Conservation (phyloP, 1,140 invertebrate genomes). For the Drosophila pachea region DNA sequence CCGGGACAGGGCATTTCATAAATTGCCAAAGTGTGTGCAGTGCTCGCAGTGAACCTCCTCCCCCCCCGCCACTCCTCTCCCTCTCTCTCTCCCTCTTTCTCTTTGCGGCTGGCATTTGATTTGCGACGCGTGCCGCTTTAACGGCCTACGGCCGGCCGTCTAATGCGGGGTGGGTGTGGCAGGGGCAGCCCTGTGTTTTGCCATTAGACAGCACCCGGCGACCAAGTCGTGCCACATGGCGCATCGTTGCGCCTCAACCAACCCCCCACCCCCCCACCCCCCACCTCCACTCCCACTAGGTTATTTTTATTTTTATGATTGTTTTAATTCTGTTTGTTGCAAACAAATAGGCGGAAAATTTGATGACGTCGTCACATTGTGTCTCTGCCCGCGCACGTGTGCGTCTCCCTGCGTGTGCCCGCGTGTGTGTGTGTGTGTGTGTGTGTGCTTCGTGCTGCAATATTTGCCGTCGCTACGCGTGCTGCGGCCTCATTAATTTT, state of each 20-base stretch:
- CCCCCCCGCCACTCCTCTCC: background rate
- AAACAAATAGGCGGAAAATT: constrained; percentile 75
- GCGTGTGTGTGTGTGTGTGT: constrained; percentile 6
- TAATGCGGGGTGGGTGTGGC: background rate
- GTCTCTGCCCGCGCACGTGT: no score
- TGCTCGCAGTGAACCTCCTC: constrained; percentile 27
- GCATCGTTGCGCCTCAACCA: background rate
- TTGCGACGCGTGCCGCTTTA: constrained; percentile 71
- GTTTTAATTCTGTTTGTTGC: constrained; percentile 74
- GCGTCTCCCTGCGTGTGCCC: no score
- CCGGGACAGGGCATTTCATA: constrained; percentile 23
- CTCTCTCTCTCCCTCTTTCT: constrained; percentile 5
- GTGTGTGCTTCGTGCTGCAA: constrained; percentile 40
- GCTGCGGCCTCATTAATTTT: constrained; percentile 72
- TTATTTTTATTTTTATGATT: constrained; percentile 71
- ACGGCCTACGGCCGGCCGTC: constrained; percentile 35
- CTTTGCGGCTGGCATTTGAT: constrained; percentile 64
- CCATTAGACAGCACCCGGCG: constrained; percentile 8
- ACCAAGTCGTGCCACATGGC: constrained; percentile 55
- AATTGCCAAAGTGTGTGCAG: constrained; percentile 48
- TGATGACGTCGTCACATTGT: constrained; percentile 50
- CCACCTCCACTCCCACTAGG: constrained; percentile 11
- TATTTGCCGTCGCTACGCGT: constrained; percentile 54
- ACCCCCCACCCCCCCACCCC: constrained; percentile 8
- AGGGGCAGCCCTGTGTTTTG: constrained; percentile 1